A percentile compares a stretch with the other conserved stretches of the same genome.
These are phyloP conservation scores for Polymixis lichenea DNA, from an alignment of 2,888 invertebrate species.

Conservation along the genomic window DNA sequence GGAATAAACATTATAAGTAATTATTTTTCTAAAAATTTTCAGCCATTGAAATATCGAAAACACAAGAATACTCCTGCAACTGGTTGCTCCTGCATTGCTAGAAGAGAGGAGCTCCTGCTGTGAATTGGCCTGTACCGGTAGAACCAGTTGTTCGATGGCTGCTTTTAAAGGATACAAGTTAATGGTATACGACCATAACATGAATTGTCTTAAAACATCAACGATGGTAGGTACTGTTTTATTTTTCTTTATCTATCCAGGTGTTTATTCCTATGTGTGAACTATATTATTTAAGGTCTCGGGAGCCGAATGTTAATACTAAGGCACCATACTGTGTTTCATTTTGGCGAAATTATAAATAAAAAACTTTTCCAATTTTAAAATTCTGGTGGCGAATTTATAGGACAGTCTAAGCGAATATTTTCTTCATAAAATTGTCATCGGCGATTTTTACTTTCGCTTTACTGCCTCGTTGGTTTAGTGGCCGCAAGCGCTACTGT, in stretches of 20 bases:
- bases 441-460: too few species aligned
- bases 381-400: too few species aligned
- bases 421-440: too few species aligned
- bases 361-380: too few species aligned
- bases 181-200: conserved; percentile 75
- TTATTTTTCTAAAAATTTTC: conserved; percentile 54
- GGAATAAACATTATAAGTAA: background rate
- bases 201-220: conserved; percentile 74
- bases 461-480: too few species aligned
- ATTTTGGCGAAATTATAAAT: too few species aligned
- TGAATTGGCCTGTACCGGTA: conserved; percentile 83
- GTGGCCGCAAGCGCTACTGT: too few species aligned
- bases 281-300: too few species aligned
- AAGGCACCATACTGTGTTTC: too few species aligned
- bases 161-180: conserved; percentile 75
- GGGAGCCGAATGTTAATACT: too few species aligned
- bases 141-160: conserved; percentile 70
- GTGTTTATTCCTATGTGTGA: background rate
- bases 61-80: conserved; percentile 74
- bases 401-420: too few species aligned
- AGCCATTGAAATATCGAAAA: conserved; percentile 87
- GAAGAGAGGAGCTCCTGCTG: conserved; percentile 78
- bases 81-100: conserved; percentile 79
- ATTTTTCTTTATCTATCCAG: background rate
- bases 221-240: conserved; percentile 70